Percentiles rank a stretch among this genome's conserved stretches.
phyloP scores from a whole-genome alignment of 37 sponge, comb jelly and placozoan species.

The Haliclona indistincta region DNA sequence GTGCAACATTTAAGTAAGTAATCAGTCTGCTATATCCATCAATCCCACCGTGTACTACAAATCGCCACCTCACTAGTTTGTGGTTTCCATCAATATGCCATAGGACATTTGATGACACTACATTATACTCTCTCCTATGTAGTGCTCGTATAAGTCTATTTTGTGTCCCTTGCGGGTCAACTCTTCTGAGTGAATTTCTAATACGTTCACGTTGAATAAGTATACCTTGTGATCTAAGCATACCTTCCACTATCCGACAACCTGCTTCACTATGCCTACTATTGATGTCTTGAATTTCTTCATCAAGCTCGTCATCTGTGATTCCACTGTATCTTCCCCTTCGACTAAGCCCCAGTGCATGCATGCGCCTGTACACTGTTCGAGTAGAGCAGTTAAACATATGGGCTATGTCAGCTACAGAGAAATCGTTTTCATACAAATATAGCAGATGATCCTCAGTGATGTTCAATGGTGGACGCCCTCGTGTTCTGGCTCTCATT shows the following conservation, averaged over 20 bases:
- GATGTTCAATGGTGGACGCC: constrained; percentile 32
- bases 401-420: constrained; percentile 32
- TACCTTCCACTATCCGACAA: constrained; percentile 15
- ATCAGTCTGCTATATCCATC: constrained; percentile 54
- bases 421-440: constrained; percentile 27
- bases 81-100: constrained; percentile 68
- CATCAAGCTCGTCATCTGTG: constrained; percentile 49
- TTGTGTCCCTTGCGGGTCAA: constrained; percentile 47
- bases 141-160: constrained; percentile 15
- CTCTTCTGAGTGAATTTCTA: constrained; percentile 36
- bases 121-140: constrained; percentile 18
- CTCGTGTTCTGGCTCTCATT: too few relatives aligned
- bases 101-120: constrained; percentile 23
- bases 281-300: constrained; percentile 8
- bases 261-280: constrained; percentile 21
- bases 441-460: constrained; percentile 21
- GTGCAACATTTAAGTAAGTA: constrained; percentile 15
- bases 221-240: constrained; percentile 15
- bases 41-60: constrained; percentile 57
- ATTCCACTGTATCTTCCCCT: constrained; percentile 13
- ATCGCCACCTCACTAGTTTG: constrained; percentile 60
- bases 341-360: constrained; percentile 14
- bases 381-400: constrained; percentile 40
- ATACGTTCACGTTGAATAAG: constrained; percentile 43
- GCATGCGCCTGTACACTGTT: constrained; percentile 41